phyloP scores from a whole-genome alignment of 2,797 vertebrate species.

The Rhinella marina region DNA sequence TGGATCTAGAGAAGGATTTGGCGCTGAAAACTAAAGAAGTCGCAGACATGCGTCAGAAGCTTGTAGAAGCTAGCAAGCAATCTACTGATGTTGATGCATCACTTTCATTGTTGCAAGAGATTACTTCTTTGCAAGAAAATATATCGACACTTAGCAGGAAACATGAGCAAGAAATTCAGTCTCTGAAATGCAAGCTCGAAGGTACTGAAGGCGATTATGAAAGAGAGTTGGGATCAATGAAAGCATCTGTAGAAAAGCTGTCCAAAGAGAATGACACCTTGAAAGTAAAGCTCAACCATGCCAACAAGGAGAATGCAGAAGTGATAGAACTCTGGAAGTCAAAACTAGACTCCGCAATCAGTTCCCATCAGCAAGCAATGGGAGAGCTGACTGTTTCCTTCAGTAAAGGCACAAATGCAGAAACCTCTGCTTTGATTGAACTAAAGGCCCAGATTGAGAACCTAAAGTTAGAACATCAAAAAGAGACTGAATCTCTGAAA shows the following conservation, averaged over 20 bases:
- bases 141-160: slow-evolving; percentile 76
- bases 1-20: slow-evolving; percentile 94
- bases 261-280: slow-evolving; percentile 87
- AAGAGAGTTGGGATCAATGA: slow-evolving; percentile 80
- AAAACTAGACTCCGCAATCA: slow-evolving; percentile 82
- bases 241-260: slow-evolving; percentile 78
- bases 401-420: slow-evolving; percentile 80
- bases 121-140: slow-evolving; percentile 84
- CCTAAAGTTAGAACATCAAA: slow-evolving; percentile 80
- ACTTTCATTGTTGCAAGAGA: slow-evolving; percentile 85
- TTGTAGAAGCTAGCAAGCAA: slow-evolving; percentile 79
- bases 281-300: slow-evolving; percentile 80
- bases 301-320: slow-evolving; percentile 85
- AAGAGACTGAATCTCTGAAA: slow-evolving; percentile 76
- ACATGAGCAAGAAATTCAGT: slow-evolving; percentile 77
- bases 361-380: slow-evolving; percentile 88
- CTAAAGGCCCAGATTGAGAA: slow-evolving; percentile 85
- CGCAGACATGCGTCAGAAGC: slow-evolving; percentile 82
- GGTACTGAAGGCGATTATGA: slow-evolving; percentile 76
- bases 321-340: slow-evolving; percentile 83
- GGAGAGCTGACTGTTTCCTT: slow-evolving; percentile 87
- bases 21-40: slow-evolving; percentile 84
- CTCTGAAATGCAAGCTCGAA: slow-evolving; percentile 79
- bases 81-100: slow-evolving; percentile 75
- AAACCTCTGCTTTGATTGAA: slow-evolving; percentile 82